phyloP scores from a whole-genome alignment of 2,888 invertebrate genomes.

The Eupithecia subfuscata region DNA sequence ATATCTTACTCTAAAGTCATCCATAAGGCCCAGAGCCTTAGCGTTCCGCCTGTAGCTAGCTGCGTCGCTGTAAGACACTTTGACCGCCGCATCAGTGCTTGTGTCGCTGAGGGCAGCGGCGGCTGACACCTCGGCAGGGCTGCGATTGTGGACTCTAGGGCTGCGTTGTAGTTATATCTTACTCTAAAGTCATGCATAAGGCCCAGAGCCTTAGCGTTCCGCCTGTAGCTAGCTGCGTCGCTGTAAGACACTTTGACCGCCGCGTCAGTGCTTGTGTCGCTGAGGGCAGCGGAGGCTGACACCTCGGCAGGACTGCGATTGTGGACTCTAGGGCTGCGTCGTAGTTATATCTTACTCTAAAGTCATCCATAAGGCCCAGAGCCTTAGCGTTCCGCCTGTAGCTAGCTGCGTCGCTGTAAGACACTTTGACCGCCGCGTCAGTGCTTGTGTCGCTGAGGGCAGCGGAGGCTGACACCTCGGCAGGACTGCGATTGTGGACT shows the following conservation, averaged over 20 bases:
- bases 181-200: constrained; percentile 99
- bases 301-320: constrained; percentile 38
- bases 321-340: constrained; percentile 87
- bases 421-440: constrained; percentile 73
- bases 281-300: constrained; percentile 39
- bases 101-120: constrained; percentile 40
- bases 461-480: constrained; percentile 27
- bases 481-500: constrained; percentile 77
- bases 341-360: constrained; percentile 91
- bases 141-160: constrained; percentile 86
- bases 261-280: constrained; percentile 7
- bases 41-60: no score
- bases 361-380: constrained; percentile 98
- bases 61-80: constrained; percentile 86
- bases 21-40: no score
- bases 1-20: no score
- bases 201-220: constrained; percentile 93
- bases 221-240: constrained; percentile 92
- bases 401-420: constrained; percentile 91
- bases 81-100: constrained; percentile 20
- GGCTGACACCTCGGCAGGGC: background rate
- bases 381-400: constrained; percentile 93
- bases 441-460: constrained; percentile 35
- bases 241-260: constrained; percentile 87
- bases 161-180: constrained; percentile 85